Evolutionary conservation across 2,797 vertebrate species (phyloP), one percentile per base, ranked within the genome.

Genomic region (Pangasius larnaudii): DNA sequence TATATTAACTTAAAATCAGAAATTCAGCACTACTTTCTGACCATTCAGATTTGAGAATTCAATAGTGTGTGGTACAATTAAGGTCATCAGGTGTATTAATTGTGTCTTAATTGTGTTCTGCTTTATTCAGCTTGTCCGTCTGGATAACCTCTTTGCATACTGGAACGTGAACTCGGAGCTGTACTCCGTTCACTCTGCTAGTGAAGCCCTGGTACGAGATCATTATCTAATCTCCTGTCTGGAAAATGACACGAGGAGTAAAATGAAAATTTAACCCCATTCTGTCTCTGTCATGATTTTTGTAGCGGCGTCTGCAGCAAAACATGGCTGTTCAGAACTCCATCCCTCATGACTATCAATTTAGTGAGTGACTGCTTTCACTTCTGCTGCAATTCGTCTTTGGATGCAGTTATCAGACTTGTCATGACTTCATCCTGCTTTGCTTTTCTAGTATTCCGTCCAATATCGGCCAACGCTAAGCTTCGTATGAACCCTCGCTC

Each of bases 121-220:
- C 9, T 75, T 74, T 1, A 14, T 82, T 79, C 92, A 99, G 99
- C 95, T 99, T 92, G 96, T 99, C 85, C 96, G 96, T 89, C 93
- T 99, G 63, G 98, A 99, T 95, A 97, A 96, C 91, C 96, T 99
- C 92, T 99, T 98, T 96, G 98, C 97, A 49, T 99, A 99, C 93
- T 99, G 98, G 98, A 99, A 99, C 90, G 98, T 99, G 91, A 97
- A 98, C 91, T 98, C 98, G 0, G 92, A 95, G 82, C 97, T 99
- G 92, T 99, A 97, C 95, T 99, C 98, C 91, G 95, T 94, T 90
- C 92, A 95, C 92, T 94, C 87, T 90, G 93, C 95, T 91, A 94
- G 97, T 0, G 95, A 97, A 88, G 97, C 98, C 5, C 94, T 99
- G 97, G 99, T 99, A 94, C 97, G 97, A 95, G 86, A 82, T 11